Base-by-base conservation (phyloP, 2,888 invertebrate species). In the Napeogenes inachia region DNA sequence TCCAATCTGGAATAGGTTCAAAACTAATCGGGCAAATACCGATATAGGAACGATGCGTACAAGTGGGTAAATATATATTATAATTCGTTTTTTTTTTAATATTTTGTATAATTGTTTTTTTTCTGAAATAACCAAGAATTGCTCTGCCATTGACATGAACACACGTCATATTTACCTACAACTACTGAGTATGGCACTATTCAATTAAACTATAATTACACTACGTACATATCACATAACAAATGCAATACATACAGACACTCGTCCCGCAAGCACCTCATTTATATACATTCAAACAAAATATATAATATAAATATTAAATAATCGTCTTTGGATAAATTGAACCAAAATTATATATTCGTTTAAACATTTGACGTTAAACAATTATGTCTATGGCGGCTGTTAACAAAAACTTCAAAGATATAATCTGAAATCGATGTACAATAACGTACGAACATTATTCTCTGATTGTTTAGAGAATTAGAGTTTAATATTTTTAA, bases 161-260 rank as follows among this genome's bases (percentile, higher is more conserved):
- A 21, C 21, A 21, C 21, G 21, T 21, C 50, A 12, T 30, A 5
- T 12, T 30, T 21, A 30, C 45, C 30, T 65, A 68, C 33, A 61
- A 32, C 62, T 70, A 59, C 69, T 71, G 73, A 74, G 71, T 77
- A 78, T 79, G 79, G 80, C 79, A 79, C 78, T 71, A 73, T 73
- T 70, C 71, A 67, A 56, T 62, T 65, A 67, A 30, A 42, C 12
- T 54, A 12, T 35, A 21, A 13, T 50, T 38, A 58, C 47, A 33
- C 21, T 57, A 62, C 45, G 54, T 60, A 68, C 60, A 61, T 58
- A 38, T 50, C 33, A 32, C 10, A 59, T 72, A 73, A 72, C 71
- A 63, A 73, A 72, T 67, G 72, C 75, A 70, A 71, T 72, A 63
- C 61, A 65, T 57, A 57, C 53, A 64, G 12, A 21, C 21, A 50